Evolutionary conservation across 2,113 vertebrate species (phyloP).

Genomic region (Varanus komodoensis): DNA sequence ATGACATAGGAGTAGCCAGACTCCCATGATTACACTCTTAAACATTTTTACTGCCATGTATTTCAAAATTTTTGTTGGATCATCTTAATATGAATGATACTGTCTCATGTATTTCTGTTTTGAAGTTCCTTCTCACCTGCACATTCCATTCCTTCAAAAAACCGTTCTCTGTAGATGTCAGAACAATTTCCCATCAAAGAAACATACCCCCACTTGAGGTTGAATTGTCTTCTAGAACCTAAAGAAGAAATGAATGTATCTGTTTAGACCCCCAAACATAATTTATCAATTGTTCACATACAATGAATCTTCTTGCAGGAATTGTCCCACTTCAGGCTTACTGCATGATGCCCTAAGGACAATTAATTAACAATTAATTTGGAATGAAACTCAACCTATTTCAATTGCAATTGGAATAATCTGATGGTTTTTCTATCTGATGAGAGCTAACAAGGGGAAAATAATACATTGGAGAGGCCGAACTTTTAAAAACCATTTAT

Average conservation of each 20-base stretch:
- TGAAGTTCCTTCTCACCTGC: constrained; percentile 81
- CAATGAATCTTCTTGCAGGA: neutral
- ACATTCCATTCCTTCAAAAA: constrained; percentile 87
- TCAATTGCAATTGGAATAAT: neutral
- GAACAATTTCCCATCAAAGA: constrained; percentile 85
- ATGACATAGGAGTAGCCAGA: no score
- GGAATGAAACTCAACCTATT: neutral
- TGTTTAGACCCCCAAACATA: neutral
- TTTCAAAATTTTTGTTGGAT: neutral
- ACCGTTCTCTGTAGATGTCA: constrained; percentile 78
- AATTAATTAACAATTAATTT: no score
- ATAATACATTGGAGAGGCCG: neutral
- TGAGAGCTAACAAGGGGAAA: neutral
- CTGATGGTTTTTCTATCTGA: neutral
- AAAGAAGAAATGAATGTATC: constrained; percentile 15
- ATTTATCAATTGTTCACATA: neutral
- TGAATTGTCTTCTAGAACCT: constrained; percentile 75
- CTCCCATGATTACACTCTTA: neutral
- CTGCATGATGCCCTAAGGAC: no score
- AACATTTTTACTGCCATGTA: neutral
- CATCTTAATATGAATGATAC: neutral
- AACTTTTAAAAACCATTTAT: no score
- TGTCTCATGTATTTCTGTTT: neutral
- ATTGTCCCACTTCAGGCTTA: no score
- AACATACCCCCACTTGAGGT: constrained; percentile 87